A percentile compares a stretch with the other conserved stretches of the same genome.
Conservation (phyloP, 2,113 vertebrate species). For the Oryzias celebensis region DNA sequence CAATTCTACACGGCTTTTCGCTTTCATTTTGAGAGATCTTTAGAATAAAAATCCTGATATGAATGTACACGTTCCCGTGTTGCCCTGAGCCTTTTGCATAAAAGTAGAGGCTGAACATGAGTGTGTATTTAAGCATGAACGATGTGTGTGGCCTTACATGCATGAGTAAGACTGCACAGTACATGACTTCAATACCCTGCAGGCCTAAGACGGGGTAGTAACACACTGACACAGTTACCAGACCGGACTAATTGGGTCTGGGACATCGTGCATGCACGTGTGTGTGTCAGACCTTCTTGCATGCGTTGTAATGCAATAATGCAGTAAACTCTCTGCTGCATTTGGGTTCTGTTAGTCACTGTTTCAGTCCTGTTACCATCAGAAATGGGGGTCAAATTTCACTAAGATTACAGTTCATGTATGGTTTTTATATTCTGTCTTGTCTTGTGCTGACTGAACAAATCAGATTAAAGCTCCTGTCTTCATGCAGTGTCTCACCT, state of each 20-base stretch:
- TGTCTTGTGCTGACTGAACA: no score
- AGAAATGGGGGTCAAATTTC: not conserved
- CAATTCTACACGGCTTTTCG: no score
- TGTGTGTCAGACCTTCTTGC: not conserved
- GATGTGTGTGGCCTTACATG: slow-evolving; percentile 60
- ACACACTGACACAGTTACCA: slow-evolving; percentile 74
- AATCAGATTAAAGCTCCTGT: not conserved
- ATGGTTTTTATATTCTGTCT: no score
- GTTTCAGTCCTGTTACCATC: slow-evolving; percentile 2
- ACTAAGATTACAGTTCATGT: not conserved
- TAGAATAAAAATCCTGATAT: not conserved
- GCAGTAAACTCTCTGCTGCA: not conserved
- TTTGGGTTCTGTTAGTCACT: slow-evolving; percentile 8
- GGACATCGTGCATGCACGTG: slow-evolving; percentile 2
- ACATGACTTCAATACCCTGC: slow-evolving; percentile 48
- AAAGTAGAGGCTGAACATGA: not conserved
- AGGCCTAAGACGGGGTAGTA: slow-evolving; percentile 52
- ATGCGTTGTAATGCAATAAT: no score
- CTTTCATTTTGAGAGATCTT: no score
- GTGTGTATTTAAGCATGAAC: slow-evolving; percentile 42
- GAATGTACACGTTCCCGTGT: not conserved
- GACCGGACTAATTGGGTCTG: slow-evolving; percentile 62
- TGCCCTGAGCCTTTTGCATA: not conserved
- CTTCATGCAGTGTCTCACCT: slow-evolving; percentile 6
- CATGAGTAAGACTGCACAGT: slow-evolving; percentile 67